Evolutionary conservation across 2,888 invertebrate species (phyloP), one percentile per base, ranked within the genome.

Genomic region (Drosophila meridionalis): DNA sequence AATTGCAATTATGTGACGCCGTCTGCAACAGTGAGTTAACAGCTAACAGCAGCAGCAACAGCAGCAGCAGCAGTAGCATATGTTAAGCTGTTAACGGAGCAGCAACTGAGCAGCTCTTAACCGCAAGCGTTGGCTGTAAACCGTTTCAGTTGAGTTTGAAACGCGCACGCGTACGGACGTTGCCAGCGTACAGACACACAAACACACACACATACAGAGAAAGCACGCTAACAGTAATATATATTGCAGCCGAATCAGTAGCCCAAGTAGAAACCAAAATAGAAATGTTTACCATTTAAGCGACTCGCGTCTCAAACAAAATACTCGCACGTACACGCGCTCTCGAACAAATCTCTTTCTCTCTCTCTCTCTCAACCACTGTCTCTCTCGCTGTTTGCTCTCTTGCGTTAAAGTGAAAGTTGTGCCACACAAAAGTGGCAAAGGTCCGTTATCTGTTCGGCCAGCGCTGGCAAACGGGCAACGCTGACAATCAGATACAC

Each of bases 391-490:
- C 42, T 42, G 50, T 36, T 61, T 50, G 56, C 62, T 62, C 55
- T 62, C 69, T 28, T 78, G 89, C 82, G 91, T 88, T 92, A 92
- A 92, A 92, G 91, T 92, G 91, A 92, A 92, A 92, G 91, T 92
- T 92, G 81, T 79, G 81, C 81, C 73, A 67, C 73, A 91, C 83
- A 90, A 90, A 89, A 91, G 90, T 88, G 89, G 87, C 83, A 75
- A 80, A 91, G 88, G 92, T 90, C 91, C 91, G 91, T 91, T 91
- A 91, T 91, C 91, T 90, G 91, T 85, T 89, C 83, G 87, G 81
- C 85, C 90, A 87, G 73, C 73, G 85, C 70, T 78, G 73, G 81
- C 72, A 58, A 80, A 76, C 79, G 74, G 65, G 78, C 74, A 70
- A 77, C 78, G 73, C 74, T 78, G 61, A 73, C 80, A 80, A 78